Percentiles rank a stretch among this genome's conserved stretches.
These are phyloP conservation scores for Patella vulgata DNA, from an alignment of 1,140 invertebrate genomes.

Conservation along the genomic window DNA sequence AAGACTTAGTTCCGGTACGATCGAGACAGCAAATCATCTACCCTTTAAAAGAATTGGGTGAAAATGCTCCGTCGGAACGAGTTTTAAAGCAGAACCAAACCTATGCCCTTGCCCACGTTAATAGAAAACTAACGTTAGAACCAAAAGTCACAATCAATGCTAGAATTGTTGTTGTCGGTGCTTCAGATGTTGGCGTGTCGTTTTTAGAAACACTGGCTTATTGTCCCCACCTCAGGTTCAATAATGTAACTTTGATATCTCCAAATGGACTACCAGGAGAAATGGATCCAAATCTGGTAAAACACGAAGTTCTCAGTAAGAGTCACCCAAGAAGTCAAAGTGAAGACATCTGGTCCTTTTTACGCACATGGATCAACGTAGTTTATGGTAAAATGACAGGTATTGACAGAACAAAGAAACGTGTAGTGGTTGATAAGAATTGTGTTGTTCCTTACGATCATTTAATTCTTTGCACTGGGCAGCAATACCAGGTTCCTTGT, in stretches of 20 bases:
- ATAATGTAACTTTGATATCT: constrained; percentile 72
- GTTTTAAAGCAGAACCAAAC: constrained; percentile 53
- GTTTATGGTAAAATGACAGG: constrained; percentile 65
- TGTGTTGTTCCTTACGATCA: constrained; percentile 65
- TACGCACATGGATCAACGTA: constrained; percentile 64
- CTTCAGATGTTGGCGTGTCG: constrained; percentile 75
- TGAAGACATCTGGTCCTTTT: no score
- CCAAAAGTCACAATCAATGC: constrained; percentile 68
- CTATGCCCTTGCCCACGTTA: constrained; percentile 65
- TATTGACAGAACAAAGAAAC: constrained; percentile 63
- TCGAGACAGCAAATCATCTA: constrained; percentile 63
- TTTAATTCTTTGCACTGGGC: constrained; percentile 61
- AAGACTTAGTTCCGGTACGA: constrained; percentile 64
- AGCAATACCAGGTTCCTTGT: constrained; percentile 62
- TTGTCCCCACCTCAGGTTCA: constrained; percentile 67
- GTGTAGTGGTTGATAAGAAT: constrained; percentile 55
- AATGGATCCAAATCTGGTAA: constrained; percentile 51
- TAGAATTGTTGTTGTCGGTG: constrained; percentile 79
- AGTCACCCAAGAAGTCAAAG: no score
- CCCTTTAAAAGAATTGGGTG: constrained; percentile 55
- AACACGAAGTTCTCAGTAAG: constrained; percentile 51
- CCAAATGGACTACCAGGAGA: constrained; percentile 74
- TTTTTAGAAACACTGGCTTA: constrained; percentile 76
- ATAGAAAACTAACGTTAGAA: constrained; percentile 65
- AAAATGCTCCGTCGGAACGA: constrained; percentile 64